Conservation (phyloP, 2,797 vertebrate species). For the Vipera ursinii region DNA sequence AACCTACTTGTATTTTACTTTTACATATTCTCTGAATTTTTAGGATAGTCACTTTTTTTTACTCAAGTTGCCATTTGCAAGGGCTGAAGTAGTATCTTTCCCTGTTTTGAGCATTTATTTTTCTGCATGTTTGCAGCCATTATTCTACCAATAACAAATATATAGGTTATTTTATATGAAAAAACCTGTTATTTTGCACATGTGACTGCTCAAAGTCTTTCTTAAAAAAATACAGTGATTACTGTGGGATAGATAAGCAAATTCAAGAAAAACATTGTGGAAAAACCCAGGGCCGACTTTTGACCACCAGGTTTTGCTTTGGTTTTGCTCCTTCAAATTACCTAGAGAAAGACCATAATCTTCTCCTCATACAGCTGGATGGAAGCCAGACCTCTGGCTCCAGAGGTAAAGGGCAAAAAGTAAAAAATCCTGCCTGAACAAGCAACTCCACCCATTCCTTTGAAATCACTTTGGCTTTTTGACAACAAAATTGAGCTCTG, state of each 20-base stretch:
- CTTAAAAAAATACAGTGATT: slow-evolving; percentile 37
- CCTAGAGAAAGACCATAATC: slow-evolving; percentile 74
- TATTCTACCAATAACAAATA: slow-evolving; percentile 38
- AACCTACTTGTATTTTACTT: slow-evolving; percentile 56
- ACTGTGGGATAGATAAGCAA: slow-evolving; percentile 54
- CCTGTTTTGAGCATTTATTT: neutral
- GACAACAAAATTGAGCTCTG: slow-evolving; percentile 75
- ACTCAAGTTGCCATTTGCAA: neutral
- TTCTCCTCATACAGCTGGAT: slow-evolving; percentile 68
- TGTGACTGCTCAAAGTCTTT: slow-evolving; percentile 57
- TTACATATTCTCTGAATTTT: slow-evolving; percentile 21
- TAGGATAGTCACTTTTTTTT: neutral
- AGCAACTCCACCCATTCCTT: slow-evolving; percentile 75
- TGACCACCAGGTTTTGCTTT: slow-evolving; percentile 75
- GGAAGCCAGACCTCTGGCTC: slow-evolving; percentile 79
- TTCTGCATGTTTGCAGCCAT: neutral
- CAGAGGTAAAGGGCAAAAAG: slow-evolving; percentile 81
- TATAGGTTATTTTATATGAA: slow-evolving; percentile 51
- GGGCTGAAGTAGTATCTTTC: neutral
- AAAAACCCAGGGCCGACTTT: slow-evolving; percentile 66
- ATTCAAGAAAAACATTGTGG: slow-evolving; percentile 67
- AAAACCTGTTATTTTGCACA: slow-evolving; percentile 50
- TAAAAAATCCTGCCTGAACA: slow-evolving; percentile 79
- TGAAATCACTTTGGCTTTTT: slow-evolving; percentile 76
- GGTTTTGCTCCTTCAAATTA: slow-evolving; percentile 73